These are phyloP conservation scores for Ophraella communa DNA, from an alignment of 2,888 invertebrate genomes.

Conservation along the genomic window DNA sequence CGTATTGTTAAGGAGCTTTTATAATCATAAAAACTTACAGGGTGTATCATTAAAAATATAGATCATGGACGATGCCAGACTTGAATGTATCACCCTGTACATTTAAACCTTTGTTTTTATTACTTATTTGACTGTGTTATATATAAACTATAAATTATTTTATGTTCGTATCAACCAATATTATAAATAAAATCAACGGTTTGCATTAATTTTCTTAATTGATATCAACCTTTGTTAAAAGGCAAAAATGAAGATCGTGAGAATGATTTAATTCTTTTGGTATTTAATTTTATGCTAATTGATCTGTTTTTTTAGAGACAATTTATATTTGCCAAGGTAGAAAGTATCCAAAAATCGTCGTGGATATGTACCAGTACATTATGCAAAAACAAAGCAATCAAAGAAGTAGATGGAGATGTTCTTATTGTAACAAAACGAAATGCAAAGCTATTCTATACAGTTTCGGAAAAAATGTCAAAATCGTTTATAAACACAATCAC, in stretches of 20 bases:
- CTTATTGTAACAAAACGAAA: slow-evolving; percentile 40
- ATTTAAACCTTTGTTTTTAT: too few species aligned
- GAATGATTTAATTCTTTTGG: not conserved
- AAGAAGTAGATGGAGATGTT: slow-evolving; percentile 46
- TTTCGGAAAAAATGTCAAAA: slow-evolving; percentile 42
- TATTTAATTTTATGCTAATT: not conserved
- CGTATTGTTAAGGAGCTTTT: too few species aligned
- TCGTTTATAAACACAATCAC: slow-evolving; percentile 41
- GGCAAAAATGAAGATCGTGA: not conserved
- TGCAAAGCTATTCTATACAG: slow-evolving; percentile 43
- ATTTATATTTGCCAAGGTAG: slow-evolving; percentile 42
- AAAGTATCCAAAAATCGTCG: slow-evolving; percentile 43
- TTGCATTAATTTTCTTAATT: too few species aligned
- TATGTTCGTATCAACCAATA: too few species aligned
- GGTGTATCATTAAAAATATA: too few species aligned
- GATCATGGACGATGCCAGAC: too few species aligned
- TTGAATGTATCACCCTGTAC: too few species aligned
- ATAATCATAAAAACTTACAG: too few species aligned
- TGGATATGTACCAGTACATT: slow-evolving; percentile 39
- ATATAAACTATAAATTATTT: too few species aligned
- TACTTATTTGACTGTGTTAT: too few species aligned
- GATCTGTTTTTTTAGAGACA: slow-evolving; percentile 31
- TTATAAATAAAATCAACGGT: too few species aligned
- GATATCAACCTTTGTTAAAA: too few species aligned
- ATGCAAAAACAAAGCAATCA: slow-evolving; percentile 36